phyloP scores from a whole-genome alignment of 2,888 invertebrate species.

The Kuschelorhynchus macadamiae region DNA sequence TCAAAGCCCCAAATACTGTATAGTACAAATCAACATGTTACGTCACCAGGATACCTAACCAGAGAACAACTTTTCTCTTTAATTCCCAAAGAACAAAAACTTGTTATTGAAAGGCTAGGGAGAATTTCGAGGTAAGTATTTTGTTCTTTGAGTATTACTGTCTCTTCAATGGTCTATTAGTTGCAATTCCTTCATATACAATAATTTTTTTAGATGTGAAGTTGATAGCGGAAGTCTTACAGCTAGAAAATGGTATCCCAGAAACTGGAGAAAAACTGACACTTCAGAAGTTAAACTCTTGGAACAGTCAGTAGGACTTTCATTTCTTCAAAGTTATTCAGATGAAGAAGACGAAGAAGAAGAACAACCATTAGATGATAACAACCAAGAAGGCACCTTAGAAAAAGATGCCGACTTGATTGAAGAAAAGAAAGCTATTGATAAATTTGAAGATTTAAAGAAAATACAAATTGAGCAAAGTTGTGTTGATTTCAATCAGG shows the following conservation, averaged over 20 bases:
- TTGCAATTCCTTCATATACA: background rate
- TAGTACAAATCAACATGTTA: slow-evolving; percentile 56
- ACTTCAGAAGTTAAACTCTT: slow-evolving; percentile 60
- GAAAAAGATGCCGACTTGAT: background rate
- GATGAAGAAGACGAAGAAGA: slow-evolving; percentile 63
- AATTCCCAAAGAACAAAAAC: slow-evolving; percentile 54
- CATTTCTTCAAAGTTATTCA: slow-evolving; percentile 64
- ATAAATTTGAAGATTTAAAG: background rate
- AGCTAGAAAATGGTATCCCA: slow-evolving; percentile 61
- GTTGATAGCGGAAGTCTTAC: slow-evolving; percentile 29
- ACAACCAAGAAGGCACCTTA: slow-evolving; percentile 1
- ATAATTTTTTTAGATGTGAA: slow-evolving; percentile 7
- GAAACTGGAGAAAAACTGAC: slow-evolving; percentile 57
- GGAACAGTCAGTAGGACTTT: slow-evolving; percentile 64
- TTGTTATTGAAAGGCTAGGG: slow-evolving; percentile 54
- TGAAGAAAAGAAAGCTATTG: background rate
- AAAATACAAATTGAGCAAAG: background rate
- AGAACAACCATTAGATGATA: slow-evolving; percentile 45
- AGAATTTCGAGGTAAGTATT: slow-evolving; percentile 12
- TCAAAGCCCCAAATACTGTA: slow-evolving; percentile 60
- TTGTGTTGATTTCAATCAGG: background rate
- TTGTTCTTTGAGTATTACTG: too few species aligned
- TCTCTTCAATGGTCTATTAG: background rate
- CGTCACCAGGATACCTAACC: slow-evolving; percentile 54
- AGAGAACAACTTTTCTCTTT: slow-evolving; percentile 57